phyloP scores from a whole-genome alignment of 1,140 invertebrate genomes.

The Teleopsis dalmanni region DNA sequence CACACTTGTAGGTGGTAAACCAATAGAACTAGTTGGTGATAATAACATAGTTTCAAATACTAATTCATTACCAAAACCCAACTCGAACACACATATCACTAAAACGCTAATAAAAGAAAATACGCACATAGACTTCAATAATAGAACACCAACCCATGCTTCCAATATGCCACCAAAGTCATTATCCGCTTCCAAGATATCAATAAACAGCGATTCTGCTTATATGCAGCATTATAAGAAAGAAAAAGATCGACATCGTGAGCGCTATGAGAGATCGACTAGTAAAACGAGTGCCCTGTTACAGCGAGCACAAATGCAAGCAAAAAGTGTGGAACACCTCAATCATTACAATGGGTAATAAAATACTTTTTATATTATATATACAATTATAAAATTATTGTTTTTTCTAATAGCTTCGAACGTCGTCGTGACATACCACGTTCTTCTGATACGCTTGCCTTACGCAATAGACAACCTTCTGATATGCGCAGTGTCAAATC shows the following conservation, averaged over 20 bases:
- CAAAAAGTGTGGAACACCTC: conserved; percentile 39
- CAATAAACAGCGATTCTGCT: conserved; percentile 38
- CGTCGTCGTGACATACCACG: conserved; percentile 26
- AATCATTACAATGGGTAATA: conserved; percentile 38
- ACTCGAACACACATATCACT: conserved; percentile 24
- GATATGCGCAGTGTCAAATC: conserved; percentile 57
- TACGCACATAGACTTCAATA: conserved; percentile 23
- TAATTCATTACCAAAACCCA: conserved; percentile 11
- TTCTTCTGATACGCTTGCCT: conserved; percentile 22
- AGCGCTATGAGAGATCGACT: conserved; percentile 25
- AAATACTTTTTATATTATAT: background rate
- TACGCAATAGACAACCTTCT: conserved; percentile 35
- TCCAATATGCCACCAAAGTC: conserved; percentile 39
- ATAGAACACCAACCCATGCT: conserved; percentile 20
- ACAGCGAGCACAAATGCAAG: conserved; percentile 31
- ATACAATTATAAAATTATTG: background rate
- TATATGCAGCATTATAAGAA: conserved; percentile 23
- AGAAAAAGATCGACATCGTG: conserved; percentile 26
- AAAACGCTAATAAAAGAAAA: conserved; percentile 42
- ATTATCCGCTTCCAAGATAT: conserved; percentile 41
- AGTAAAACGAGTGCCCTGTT: conserved; percentile 24
- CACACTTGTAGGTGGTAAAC: conserved; percentile 40
- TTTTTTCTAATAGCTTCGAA: conserved; percentile 19
- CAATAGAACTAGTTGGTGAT: conserved; percentile 34
- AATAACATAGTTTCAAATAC: conserved; percentile 1